phyloP scores from a whole-genome alignment of 64 coral and sea anemone species.

The Stylophora pistillata region DNA sequence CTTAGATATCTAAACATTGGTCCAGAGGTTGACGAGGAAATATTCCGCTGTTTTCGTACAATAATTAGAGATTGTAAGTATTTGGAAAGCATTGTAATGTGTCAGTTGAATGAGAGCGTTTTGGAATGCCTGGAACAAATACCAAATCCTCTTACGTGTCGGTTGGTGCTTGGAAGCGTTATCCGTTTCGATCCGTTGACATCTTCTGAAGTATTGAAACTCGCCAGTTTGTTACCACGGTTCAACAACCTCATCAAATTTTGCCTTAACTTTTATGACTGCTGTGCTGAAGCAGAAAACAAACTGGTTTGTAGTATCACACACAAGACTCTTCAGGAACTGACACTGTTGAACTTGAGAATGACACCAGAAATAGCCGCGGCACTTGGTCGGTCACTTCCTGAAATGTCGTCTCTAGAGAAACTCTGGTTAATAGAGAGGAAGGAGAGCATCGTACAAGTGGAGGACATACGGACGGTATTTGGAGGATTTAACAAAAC shows the following conservation, averaged over 20 bases:
- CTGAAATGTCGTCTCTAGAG: neutral
- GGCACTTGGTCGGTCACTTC: neutral
- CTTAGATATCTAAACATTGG: neutral
- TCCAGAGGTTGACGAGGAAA: neutral
- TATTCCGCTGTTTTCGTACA: neutral
- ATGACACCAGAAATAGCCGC: neutral
- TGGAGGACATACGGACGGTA: neutral
- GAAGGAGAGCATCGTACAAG: no score
- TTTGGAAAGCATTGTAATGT: neutral
- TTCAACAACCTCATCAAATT: neutral
- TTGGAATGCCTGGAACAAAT: neutral
- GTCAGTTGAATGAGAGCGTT: neutral
- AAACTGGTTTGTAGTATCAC: neutral
- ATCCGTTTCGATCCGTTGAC: neutral
- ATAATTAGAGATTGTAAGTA: neutral
- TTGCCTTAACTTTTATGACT: neutral
- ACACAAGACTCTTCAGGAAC: neutral
- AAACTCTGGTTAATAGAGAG: neutral
- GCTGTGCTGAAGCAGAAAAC: neutral
- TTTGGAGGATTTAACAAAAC: neutral
- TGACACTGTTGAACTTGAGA: neutral
- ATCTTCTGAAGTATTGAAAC: no score
- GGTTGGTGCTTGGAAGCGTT: neutral
- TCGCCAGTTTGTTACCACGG: neutral
- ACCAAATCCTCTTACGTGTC: neutral